Conservation (phyloP, 2,888 invertebrate species). For the Polydrusus cervinus region DNA sequence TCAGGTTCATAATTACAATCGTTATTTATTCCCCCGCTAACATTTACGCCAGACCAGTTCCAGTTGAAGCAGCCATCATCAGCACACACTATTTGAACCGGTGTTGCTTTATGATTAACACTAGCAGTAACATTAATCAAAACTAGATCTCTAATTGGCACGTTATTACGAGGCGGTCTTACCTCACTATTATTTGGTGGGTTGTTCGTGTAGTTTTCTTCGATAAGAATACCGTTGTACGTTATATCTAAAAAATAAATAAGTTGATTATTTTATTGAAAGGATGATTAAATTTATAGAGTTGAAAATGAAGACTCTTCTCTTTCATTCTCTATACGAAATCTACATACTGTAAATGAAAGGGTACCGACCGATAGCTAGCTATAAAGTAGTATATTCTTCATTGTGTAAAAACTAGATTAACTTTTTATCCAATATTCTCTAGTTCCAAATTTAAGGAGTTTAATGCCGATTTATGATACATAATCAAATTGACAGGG, state of each 20-base stretch:
- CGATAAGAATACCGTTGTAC: constrained; percentile 54
- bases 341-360: no score
- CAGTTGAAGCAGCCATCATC: constrained; percentile 54
- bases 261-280: no score
- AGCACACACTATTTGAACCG: constrained; percentile 56
- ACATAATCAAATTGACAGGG: no score
- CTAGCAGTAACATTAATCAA: constrained; percentile 45
- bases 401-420: no score
- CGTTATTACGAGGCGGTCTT: constrained; percentile 46
- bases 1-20: constrained; percentile 49
- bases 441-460: no score
- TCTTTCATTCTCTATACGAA: no score
- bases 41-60: constrained; percentile 51
- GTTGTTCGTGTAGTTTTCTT: constrained; percentile 54
- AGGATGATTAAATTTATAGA: no score
- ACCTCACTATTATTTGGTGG: constrained; percentile 21
- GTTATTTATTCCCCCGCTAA: constrained; percentile 42
- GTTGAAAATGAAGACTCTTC: no score
- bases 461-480: no score
- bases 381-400: no score
- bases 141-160: constrained; percentile 55
- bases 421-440: no score
- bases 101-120: constrained; percentile 39
- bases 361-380: no score
- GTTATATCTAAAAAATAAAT: constrained; percentile 41